These are phyloP conservation scores for Phoxinus dragarum DNA, from an alignment of 2,797 vertebrate genomes.

Conservation along the genomic window DNA sequence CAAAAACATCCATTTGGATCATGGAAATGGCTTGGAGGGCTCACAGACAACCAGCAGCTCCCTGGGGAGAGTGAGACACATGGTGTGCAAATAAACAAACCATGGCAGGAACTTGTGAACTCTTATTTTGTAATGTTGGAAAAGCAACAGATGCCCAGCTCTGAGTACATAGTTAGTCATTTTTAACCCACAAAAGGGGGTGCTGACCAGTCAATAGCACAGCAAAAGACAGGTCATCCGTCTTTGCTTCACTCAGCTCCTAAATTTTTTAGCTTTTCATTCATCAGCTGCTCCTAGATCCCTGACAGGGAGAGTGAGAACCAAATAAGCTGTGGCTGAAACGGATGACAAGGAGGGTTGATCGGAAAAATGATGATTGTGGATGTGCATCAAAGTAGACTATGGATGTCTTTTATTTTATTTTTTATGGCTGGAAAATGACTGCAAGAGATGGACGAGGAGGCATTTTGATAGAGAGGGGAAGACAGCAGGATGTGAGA, in stretches of 20 bases:
- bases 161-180: conserved; percentile 5
- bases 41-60: conserved; percentile 23
- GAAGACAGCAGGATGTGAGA: conserved; percentile 8
- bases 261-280: conserved; percentile 34
- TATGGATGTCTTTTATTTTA: not conserved
- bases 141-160: conserved; percentile 38
- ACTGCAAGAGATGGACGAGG: not conserved
- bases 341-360: conserved; percentile 39
- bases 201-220: conserved; percentile 20
- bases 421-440: conserved; percentile 9
- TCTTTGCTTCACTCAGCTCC: conserved; percentile 25
- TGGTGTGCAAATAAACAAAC: conserved; percentile 29
- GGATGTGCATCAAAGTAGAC: conserved; percentile 29
- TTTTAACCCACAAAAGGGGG: conserved; percentile 28
- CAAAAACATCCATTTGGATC: conserved; percentile 4
- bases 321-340: conserved; percentile 34
- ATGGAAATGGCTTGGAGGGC: conserved; percentile 19
- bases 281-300: conserved; percentile 38
- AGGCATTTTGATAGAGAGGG: conserved; percentile 20
- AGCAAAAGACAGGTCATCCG: conserved; percentile 22
- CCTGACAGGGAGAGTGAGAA: conserved; percentile 27
- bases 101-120: conserved; percentile 22
- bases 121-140: conserved; percentile 38
- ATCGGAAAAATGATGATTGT: conserved; percentile 7
- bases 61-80: conserved; percentile 26